Conservation (phyloP, 2,888 invertebrate species). For the Dryadula phaetusa region DNA sequence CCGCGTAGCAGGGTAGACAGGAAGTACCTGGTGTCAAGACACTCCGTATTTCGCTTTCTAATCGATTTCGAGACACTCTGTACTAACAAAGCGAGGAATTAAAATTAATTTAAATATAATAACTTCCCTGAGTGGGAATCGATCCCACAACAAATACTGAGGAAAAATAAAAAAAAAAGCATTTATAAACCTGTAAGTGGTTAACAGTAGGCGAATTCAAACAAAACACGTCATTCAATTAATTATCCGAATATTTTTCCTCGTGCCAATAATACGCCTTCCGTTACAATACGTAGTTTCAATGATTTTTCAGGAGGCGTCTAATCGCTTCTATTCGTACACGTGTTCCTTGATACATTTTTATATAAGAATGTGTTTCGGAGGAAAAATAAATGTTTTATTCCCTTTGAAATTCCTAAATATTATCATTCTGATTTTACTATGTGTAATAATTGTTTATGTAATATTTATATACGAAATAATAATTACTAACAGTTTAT, state of each 20-base stretch:
- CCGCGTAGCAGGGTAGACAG: no score
- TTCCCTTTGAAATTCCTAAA: neutral
- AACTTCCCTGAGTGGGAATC: no score
- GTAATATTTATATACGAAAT: no score
- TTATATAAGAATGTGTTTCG: neutral
- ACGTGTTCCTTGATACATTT: neutral
- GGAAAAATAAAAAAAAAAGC: neutral
- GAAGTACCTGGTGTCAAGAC: no score
- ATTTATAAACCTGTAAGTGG: neutral
- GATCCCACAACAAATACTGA: no score
- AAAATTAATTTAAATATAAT: no score
- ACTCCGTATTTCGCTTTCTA: no score
- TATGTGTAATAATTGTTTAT: neutral
- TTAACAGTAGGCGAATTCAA: neutral
- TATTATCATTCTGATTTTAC: neutral
- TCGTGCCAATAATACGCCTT: neutral
- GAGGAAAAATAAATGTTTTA: neutral
- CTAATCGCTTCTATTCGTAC: constrained; percentile 1
- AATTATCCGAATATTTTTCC: neutral
- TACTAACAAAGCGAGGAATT: no score
- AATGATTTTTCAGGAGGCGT: neutral
- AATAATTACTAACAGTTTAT: no score
- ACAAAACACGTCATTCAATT: neutral
- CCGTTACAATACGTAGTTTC: neutral
- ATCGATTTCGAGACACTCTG: no score